phyloP scores from a whole-genome alignment of 2,888 invertebrate species.

The Rugalucina vietnamica region DNA sequence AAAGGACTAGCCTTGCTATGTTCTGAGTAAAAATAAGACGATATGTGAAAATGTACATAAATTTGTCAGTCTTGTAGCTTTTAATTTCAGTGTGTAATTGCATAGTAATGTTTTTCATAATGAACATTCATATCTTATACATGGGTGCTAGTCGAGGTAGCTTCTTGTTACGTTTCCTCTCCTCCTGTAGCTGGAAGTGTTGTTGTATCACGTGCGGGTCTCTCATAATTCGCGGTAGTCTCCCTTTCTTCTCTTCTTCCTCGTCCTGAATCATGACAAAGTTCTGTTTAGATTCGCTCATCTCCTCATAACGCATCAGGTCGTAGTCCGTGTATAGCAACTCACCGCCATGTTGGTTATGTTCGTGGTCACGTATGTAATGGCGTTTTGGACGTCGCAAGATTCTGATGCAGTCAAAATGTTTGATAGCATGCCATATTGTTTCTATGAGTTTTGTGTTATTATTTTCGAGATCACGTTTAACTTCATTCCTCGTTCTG shows the following conservation, averaged over 20 bases:
- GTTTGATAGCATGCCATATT: slow-evolving; percentile 57
- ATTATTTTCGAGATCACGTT: slow-evolving; percentile 50
- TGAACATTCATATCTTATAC: neutral
- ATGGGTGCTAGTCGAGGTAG: neutral
- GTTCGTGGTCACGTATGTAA: neutral
- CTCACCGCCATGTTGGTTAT: slow-evolving; percentile 2
- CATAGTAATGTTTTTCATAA: no score
- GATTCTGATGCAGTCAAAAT: slow-evolving; percentile 56
- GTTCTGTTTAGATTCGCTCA: neutral
- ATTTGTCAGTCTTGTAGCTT: no score
- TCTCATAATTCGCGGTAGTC: slow-evolving; percentile 40
- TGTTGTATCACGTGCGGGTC: neutral
- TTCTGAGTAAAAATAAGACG: no score
- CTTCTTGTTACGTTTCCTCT: neutral
- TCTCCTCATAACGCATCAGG: neutral
- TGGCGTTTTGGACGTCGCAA: slow-evolving; percentile 32
- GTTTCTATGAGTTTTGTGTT: slow-evolving; percentile 58
- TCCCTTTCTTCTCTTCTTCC: slow-evolving; percentile 37
- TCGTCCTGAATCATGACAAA: neutral
- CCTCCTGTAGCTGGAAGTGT: neutral
- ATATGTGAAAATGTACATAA: no score
- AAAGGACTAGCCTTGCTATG: no score
- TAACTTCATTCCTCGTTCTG: slow-evolving; percentile 48
- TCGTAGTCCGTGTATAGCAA: neutral
- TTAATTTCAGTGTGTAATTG: no score